phyloP scores from a whole-genome alignment of 92 coral and sea anemone species.

The Heteractis magnifica region DNA sequence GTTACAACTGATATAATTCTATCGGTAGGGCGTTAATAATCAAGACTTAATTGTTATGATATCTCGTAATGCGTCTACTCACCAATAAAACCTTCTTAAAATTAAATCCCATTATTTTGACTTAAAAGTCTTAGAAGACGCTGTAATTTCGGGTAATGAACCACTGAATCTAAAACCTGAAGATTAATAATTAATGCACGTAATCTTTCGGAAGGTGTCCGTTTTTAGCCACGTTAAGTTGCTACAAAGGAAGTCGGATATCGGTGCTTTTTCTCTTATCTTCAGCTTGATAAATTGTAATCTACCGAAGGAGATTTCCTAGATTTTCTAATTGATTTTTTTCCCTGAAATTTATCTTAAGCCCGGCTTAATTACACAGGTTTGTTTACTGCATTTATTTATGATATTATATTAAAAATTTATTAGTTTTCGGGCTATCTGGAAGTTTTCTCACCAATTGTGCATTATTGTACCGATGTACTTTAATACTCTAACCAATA shows the following conservation, averaged over 20 bases:
- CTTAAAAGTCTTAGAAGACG: not conserved
- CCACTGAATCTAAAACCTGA: not conserved
- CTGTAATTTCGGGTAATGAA: not conserved
- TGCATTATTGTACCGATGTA: not conserved
- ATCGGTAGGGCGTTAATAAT: not conserved
- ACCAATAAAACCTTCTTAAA: not conserved
- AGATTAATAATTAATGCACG: not conserved
- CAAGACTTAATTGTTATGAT: not conserved
- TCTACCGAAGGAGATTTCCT: not conserved
- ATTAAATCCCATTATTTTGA: not conserved
- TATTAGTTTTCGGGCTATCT: not conserved
- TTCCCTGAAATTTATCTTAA: not conserved
- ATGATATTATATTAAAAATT: not conserved
- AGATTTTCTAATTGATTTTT: not conserved
- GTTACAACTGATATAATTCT: not conserved
- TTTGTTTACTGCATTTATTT: not conserved
- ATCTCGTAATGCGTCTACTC: not conserved
- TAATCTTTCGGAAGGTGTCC: not conserved
- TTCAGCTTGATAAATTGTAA: not conserved
- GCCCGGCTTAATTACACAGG: not conserved
- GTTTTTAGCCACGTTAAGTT: not conserved
- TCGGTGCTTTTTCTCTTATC: not conserved
- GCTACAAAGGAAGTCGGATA: not conserved
- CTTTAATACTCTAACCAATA: not conserved
- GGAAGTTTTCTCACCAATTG: not conserved